Evolutionary conservation across 2,113 vertebrate genomes (phyloP).

Genomic region (Tetrao urogallus): DNA sequence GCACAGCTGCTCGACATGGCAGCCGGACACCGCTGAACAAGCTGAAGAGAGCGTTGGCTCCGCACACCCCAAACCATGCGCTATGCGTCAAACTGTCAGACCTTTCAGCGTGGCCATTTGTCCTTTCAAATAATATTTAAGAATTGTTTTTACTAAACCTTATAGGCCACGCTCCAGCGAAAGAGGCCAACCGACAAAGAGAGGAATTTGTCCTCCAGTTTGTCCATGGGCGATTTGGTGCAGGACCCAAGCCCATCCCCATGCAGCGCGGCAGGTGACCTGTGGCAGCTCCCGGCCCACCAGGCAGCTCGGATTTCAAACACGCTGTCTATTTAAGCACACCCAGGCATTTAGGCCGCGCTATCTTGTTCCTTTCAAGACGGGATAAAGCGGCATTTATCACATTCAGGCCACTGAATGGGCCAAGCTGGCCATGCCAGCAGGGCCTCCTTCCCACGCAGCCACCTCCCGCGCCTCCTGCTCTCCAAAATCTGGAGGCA

Average conservation of each 20-base stretch:
- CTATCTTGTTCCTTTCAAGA: constrained; percentile 88
- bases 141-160: constrained; percentile 88
- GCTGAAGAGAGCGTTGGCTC: constrained; percentile 67
- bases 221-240: constrained; percentile 81
- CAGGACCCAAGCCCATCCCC: constrained; percentile 79
- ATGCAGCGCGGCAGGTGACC: constrained; percentile 85
- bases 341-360: constrained; percentile 86
- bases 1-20: constrained; percentile 69
- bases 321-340: constrained; percentile 86
- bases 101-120: constrained; percentile 81
- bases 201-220: constrained; percentile 85
- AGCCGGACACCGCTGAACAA: constrained; percentile 74
- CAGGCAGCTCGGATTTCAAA: constrained; percentile 88
- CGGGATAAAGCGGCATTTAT: constrained; percentile 91
- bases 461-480: background rate
- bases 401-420: constrained; percentile 93
- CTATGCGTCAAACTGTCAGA: constrained; percentile 84
- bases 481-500: constrained; percentile 6
- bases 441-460: constrained; percentile 69
- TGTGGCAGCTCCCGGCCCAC: constrained; percentile 86
- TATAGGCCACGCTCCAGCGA: constrained; percentile 84
- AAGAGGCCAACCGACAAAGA: constrained; percentile 81
- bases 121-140: constrained; percentile 87
- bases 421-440: constrained; percentile 83
- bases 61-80: constrained; percentile 71